Evolutionary conservation across 2,888 invertebrate genomes (phyloP).

Genomic region (Synanthedon vespiformis): DNA sequence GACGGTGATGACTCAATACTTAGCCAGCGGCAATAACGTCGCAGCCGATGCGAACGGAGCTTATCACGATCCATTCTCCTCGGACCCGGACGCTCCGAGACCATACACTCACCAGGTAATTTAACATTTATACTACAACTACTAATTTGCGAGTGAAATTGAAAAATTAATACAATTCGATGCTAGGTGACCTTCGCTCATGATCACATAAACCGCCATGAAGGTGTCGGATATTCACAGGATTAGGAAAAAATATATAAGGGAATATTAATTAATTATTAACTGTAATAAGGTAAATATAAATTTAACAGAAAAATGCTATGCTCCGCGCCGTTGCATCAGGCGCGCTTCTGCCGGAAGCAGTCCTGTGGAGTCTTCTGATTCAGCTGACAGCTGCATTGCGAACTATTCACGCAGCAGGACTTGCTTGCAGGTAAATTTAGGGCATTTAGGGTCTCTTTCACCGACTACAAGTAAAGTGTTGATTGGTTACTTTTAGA

Average conservation of each 20-base stretch:
- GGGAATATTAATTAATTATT: neutral
- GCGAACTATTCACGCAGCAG: constrained; percentile 85
- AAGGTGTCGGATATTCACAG: too few species aligned
- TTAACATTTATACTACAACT: too few species aligned
- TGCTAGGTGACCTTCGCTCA: too few species aligned
- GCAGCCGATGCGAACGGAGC: constrained; percentile 27
- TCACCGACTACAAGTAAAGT: too few species aligned
- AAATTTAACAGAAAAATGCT: constrained; percentile 73
- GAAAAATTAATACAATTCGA: too few species aligned
- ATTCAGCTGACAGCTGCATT: constrained; percentile 96
- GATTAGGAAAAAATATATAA: neutral
- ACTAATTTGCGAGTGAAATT: too few species aligned
- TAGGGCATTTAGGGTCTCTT: neutral
- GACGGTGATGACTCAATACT: constrained; percentile 88
- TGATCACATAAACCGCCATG: too few species aligned
- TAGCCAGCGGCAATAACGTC: constrained; percentile 63
- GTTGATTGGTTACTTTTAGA: too few species aligned
- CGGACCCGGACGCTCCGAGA: constrained; percentile 83
- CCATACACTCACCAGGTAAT: constrained; percentile 81
- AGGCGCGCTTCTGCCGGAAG: constrained; percentile 84
- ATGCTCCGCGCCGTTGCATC: constrained; percentile 80
- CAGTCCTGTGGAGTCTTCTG: constrained; percentile 93
- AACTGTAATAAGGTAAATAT: constrained; percentile 1
- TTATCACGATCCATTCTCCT: constrained; percentile 77
- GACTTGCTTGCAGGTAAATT: constrained; percentile 71